These are phyloP conservation scores for Neosalanx taihuensis DNA, from an alignment of 2,797 vertebrate species.

Conservation along the genomic window DNA sequence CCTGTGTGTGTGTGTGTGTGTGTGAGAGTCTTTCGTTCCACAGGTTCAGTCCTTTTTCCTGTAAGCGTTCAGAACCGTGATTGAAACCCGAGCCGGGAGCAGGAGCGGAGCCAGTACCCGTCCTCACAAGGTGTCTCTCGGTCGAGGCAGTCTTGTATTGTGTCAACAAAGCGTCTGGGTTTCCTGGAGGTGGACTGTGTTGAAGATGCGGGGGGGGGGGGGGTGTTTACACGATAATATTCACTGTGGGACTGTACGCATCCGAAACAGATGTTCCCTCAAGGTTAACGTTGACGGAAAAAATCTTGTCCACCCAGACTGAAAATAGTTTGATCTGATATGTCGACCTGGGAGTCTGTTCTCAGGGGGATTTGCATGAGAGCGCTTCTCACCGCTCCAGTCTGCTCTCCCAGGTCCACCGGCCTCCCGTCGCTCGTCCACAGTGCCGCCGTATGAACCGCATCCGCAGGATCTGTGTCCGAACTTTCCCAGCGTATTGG, in stretches of 20 bases:
- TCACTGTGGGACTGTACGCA: constrained; percentile 37
- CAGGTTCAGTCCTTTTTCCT: too few species aligned
- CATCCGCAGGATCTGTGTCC: too few species aligned
- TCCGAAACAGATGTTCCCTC: constrained; percentile 36
- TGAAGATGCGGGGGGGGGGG: constrained; percentile 28
- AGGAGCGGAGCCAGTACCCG: not conserved
- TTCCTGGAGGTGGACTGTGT: constrained; percentile 30
- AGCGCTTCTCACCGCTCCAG: too few species aligned
- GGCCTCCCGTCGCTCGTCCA: too few species aligned
- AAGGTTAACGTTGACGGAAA: constrained; percentile 12
- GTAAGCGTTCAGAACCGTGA: too few species aligned
- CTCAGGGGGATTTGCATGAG: too few species aligned
- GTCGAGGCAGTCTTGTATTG: constrained; percentile 22
- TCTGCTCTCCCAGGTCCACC: too few species aligned
- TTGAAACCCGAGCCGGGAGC: not conserved
- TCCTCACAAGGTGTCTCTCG: not conserved
- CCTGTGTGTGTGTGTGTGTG: not conserved
- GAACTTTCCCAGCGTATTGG: too few species aligned
- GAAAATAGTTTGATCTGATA: not conserved
- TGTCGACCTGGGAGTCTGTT: not conserved
- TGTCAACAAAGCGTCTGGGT: constrained; percentile 39
- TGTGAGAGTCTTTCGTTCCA: too few species aligned
- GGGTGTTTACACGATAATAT: constrained; percentile 23
- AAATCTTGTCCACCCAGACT: constrained; percentile 11
- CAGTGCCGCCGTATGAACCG: too few species aligned